These are phyloP conservation scores for Paracyclopina nana DNA, from an alignment of 1,140 invertebrate species.

Conservation along the genomic window DNA sequence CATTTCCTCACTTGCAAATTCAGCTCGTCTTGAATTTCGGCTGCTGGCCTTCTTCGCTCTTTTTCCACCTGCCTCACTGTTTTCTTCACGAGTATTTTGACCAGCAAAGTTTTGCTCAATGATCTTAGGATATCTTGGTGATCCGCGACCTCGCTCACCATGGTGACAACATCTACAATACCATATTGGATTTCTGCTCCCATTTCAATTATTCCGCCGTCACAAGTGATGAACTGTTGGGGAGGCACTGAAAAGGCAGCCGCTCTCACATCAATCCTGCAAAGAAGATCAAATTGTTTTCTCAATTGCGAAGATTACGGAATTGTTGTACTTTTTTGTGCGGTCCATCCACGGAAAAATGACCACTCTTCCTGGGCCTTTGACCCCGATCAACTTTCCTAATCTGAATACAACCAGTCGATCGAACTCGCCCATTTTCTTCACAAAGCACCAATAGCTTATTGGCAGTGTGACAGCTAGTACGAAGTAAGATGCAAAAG, in stretches of 20 bases:
- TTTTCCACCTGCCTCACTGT: slow-evolving; percentile 1
- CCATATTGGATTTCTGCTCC: slow-evolving; percentile 14
- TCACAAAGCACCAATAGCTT: slow-evolving; percentile 8
- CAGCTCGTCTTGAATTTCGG: slow-evolving; percentile 6
- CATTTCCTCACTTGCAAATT: slow-evolving; percentile 16
- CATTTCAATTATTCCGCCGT: slow-evolving; percentile 14
- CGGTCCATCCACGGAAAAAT: slow-evolving; percentile 17
- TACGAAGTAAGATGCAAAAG: slow-evolving; percentile 1
- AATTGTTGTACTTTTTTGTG: no score
- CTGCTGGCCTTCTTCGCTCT: slow-evolving; percentile 3
- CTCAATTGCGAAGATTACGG: no score
- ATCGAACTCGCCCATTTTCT: slow-evolving; percentile 14
- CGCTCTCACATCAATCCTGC: slow-evolving; percentile 14
- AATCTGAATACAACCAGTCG: slow-evolving; percentile 13
- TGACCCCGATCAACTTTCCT: slow-evolving; percentile 16
- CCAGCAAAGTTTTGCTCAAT: slow-evolving; percentile 1
- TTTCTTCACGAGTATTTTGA: slow-evolving; percentile 12
- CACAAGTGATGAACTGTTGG: slow-evolving; percentile 12
- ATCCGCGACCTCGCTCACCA: slow-evolving; percentile 15
- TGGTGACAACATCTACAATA: slow-evolving; percentile 15
- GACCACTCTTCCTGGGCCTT: slow-evolving; percentile 12
- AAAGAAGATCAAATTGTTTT: no score
- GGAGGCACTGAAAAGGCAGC: slow-evolving; percentile 14
- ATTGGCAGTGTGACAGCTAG: background rate
- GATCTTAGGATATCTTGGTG: slow-evolving; percentile 13